Evolutionary conservation across 2,888 invertebrate genomes (phyloP).

Genomic region (Carcina quercana): DNA sequence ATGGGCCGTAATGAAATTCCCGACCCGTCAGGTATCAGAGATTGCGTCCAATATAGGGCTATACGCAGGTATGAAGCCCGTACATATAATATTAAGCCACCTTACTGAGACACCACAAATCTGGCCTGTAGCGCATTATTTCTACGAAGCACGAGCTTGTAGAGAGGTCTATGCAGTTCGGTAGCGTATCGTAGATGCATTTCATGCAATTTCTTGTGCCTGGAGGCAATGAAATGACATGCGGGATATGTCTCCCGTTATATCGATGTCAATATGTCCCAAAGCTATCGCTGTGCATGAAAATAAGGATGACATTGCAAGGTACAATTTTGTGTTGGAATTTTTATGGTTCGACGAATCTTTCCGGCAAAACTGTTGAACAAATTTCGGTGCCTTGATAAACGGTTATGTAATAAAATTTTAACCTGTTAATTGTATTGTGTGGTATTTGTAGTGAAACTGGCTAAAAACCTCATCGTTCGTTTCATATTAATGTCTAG

Average conservation of each 20-base stretch:
- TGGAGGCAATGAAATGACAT: conserved; percentile 60
- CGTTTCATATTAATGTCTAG: too few species aligned
- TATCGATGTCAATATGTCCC: conserved; percentile 49
- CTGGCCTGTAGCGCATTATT: background rate
- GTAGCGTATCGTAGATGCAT: conserved; percentile 42
- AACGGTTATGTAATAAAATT: too few species aligned
- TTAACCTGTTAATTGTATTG: too few species aligned
- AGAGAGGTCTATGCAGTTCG: conserved; percentile 26
- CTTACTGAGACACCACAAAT: conserved; percentile 23
- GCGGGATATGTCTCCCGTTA: conserved; percentile 47
- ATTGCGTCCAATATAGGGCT: conserved; percentile 64
- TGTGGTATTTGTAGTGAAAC: too few species aligned
- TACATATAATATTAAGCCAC: conserved; percentile 35
- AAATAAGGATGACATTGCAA: too few species aligned
- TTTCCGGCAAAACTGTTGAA: too few species aligned
- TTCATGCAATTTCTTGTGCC: conserved; percentile 68
- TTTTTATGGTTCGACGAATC: too few species aligned
- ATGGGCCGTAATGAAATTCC: conserved; percentile 64
- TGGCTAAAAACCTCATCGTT: too few species aligned
- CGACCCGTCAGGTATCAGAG: conserved; percentile 60
- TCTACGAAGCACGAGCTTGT: conserved; percentile 3
- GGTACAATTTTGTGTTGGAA: too few species aligned
- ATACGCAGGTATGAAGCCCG: conserved; percentile 43
- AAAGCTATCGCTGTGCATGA: conserved; percentile 31
- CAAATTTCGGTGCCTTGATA: too few species aligned